Evolutionary conservation across 2,797 vertebrate species (phyloP).

Genomic region (Pelodytes ibericus): DNA sequence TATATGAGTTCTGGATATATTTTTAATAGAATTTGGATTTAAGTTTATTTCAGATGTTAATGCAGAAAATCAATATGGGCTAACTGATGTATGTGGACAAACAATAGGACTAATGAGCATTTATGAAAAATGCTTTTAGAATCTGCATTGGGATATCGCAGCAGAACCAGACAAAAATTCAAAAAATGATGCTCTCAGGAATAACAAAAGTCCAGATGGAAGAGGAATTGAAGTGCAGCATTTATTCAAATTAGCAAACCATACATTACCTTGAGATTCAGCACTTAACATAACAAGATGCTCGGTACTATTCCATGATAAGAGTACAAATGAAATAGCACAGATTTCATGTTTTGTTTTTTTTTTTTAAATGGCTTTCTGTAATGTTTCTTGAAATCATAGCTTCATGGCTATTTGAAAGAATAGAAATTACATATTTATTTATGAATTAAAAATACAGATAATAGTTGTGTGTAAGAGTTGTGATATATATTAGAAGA

Average conservation of each 20-base stretch:
- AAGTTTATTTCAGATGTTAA: conserved; percentile 37
- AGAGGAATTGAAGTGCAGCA: conserved; percentile 28
- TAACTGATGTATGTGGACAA: conserved; percentile 31
- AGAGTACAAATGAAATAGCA: background rate
- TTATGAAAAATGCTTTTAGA: conserved; percentile 44
- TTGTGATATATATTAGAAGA: no score
- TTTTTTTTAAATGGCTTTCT: no score
- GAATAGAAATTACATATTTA: no score
- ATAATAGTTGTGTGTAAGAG: no score
- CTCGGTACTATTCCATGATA: background rate
- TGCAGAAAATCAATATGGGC: conserved; percentile 25
- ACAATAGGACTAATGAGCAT: conserved; percentile 50
- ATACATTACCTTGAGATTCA: conserved; percentile 22
- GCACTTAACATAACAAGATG: conserved; percentile 23
- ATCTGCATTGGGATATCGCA: conserved; percentile 31
- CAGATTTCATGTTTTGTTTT: no score
- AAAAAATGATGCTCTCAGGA: conserved; percentile 29
- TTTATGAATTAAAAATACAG: no score
- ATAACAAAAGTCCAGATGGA: conserved; percentile 52
- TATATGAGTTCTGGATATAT: conserved; percentile 17
- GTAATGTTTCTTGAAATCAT: no score
- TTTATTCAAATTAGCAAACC: conserved; percentile 29
- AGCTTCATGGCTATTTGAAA: no score
- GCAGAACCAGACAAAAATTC: conserved; percentile 35
- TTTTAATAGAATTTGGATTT: conserved; percentile 27